Conservation (phyloP, 1,140 invertebrate genomes). For the Lordiphosa collinella region DNA sequence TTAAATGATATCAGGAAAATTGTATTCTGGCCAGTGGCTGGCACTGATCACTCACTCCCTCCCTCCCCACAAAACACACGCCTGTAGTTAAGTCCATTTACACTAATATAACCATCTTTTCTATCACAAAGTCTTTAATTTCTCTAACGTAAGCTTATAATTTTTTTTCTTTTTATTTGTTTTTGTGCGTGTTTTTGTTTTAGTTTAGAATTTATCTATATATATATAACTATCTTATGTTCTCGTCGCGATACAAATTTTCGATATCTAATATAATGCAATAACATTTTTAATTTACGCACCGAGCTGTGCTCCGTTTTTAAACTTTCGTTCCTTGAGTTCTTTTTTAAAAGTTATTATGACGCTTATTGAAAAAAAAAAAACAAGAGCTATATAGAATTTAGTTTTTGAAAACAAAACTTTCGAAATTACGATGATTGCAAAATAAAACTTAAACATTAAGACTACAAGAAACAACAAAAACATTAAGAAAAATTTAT, state of each 20-base stretch:
- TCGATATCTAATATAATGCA: neutral
- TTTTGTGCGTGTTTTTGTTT: constrained; percentile 48
- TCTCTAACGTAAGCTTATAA: constrained; percentile 14
- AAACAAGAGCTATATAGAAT: constrained; percentile 10
- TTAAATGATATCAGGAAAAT: constrained; percentile 71
- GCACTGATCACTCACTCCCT: constrained; percentile 32
- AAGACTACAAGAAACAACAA: constrained; percentile 35
- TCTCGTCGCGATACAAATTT: constrained; percentile 21
- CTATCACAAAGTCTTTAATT: neutral
- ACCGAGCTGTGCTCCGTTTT: constrained; percentile 18
- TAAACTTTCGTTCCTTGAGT: constrained; percentile 15
- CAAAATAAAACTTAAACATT: constrained; percentile 60
- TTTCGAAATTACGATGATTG: constrained; percentile 30
- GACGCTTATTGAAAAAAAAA: constrained; percentile 20
- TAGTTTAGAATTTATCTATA: constrained; percentile 30
- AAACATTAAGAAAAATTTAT: constrained; percentile 20
- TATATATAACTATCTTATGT: constrained; percentile 37
- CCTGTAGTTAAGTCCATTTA: constrained; percentile 33
- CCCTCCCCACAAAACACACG: constrained; percentile 18
- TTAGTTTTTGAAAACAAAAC: constrained; percentile 31
- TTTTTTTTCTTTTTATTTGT: constrained; percentile 31
- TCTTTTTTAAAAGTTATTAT: constrained; percentile 25
- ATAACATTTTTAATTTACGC: constrained; percentile 5
- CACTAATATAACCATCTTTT: constrained; percentile 20
- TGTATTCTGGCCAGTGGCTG: constrained; percentile 35